phyloP scores from a whole-genome alignment of 1,140 invertebrate species.

The Lepidostoma basale region DNA sequence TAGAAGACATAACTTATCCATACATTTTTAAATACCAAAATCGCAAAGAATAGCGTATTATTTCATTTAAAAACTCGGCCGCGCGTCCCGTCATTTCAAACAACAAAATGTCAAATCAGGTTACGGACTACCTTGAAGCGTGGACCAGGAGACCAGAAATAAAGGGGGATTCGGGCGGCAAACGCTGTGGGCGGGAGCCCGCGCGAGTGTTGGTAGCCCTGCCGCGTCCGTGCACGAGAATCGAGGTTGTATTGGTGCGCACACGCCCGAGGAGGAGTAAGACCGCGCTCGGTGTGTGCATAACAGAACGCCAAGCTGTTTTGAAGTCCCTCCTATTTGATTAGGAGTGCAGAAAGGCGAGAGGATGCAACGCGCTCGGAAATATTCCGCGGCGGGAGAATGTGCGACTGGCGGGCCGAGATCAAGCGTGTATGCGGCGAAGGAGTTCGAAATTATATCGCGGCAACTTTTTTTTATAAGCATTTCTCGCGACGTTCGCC shows the following conservation, averaged over 20 bases:
- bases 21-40: not conserved
- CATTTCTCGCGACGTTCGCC: too few species aligned
- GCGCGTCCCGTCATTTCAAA: not conserved
- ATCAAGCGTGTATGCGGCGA: too few species aligned
- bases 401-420: too few species aligned
- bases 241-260: not conserved
- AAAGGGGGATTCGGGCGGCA: not conserved
- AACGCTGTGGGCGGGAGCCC: not conserved
- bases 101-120: not conserved
- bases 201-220: not conserved
- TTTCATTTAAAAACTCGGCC: not conserved
- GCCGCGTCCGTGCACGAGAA: too few species aligned
- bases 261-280: not conserved
- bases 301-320: constrained; percentile 9
- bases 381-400: too few species aligned
- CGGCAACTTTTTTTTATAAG: too few species aligned
- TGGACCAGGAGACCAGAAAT: constrained; percentile 5
- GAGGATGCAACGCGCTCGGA: not conserved
- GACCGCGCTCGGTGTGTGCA: not conserved
- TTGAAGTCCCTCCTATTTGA: constrained; percentile 31
- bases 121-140: constrained; percentile 8
- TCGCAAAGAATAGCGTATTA: not conserved
- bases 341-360: constrained; percentile 18
- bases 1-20: too few species aligned
- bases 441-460: too few species aligned